Evolutionary conservation across 2,888 invertebrate species (phyloP).

Genomic region (Argyra leucocephala): DNA sequence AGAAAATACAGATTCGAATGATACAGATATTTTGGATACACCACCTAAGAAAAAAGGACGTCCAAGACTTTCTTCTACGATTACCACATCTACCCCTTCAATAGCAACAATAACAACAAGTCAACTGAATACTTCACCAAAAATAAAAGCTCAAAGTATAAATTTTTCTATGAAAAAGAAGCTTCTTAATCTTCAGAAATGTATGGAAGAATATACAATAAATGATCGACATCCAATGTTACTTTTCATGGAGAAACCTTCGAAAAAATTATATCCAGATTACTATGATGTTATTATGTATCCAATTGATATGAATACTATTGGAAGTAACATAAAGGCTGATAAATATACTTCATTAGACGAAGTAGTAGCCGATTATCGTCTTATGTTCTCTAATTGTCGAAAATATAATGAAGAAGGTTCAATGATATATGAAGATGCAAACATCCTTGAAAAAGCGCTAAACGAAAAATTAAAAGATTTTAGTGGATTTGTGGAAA

Average conservation of each 20-base stretch:
- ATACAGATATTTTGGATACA: constrained; percentile 20
- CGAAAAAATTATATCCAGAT: constrained; percentile 86
- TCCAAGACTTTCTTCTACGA: constrained; percentile 31
- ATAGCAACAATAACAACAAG: constrained; percentile 16
- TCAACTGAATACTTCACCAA: constrained; percentile 31
- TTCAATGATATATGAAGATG: constrained; percentile 91
- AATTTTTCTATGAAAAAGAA: constrained; percentile 57
- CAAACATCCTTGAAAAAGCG: constrained; percentile 75
- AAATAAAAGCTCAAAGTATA: constrained; percentile 34
- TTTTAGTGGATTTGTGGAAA: constrained; percentile 52
- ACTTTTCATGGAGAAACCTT: constrained; percentile 93
- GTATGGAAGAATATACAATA: constrained; percentile 57
- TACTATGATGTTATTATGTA: constrained; percentile 89
- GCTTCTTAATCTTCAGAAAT: constrained; percentile 70
- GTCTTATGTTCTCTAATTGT: constrained; percentile 96
- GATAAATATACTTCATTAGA: constrained; percentile 74
- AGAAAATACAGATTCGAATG: constrained; percentile 28
- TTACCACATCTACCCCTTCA: not conserved
- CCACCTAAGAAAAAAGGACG: constrained; percentile 36
- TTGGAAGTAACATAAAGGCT: constrained; percentile 80
- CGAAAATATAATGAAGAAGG: constrained; percentile 94
- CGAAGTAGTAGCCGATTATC: constrained; percentile 75
- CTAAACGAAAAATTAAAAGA: constrained; percentile 75
- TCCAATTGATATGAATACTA: constrained; percentile 91
- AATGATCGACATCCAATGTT: constrained; percentile 79